Evolutionary conservation across 2,113 vertebrate genomes (phyloP), one percentile per base, ranked within the genome.

Genomic region (Nerophis lumbriciformis): DNA sequence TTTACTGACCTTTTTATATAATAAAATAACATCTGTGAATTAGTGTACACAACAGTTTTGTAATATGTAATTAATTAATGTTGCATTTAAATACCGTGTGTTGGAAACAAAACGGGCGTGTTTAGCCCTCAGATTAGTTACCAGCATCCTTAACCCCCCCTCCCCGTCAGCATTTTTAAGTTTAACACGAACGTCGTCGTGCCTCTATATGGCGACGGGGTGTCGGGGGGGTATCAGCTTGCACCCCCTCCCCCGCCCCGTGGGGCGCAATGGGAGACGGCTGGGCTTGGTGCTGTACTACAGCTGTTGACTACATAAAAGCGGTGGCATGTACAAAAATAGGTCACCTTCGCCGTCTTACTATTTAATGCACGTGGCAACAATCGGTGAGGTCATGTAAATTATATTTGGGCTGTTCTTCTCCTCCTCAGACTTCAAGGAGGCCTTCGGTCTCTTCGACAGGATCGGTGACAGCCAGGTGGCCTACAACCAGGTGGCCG

Each of bases 381-480:
- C 28, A 21, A 35, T 15, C 12, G 6, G 19, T 13, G 28, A 28
- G 28, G 13, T 21, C 21, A n/a, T 48, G 28, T 10, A n/a, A 10
- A 36, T n/a, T 8, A 3, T 10, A 5, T n/a, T 47, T 59, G 53
- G 28, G 1, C 1, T 6, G 60, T 48, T 59, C 19, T 16, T 42
- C 21, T 50, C 8, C 2, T 16, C 1, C 6, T 35, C 91, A 99
- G 97, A 99, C 69, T 99, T 97, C 93, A 99, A 98, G 90, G 97
- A 99, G 89, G 94, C 97, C 5, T 99, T 99, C 74, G 94, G 96
- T 86, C 95, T 99, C 83, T 99, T 96, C 64, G 97, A 99, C 92
- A 95, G 94, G 91, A 92, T 95, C 62, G 97, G 97, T 48, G 93
- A 99, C 71, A 77, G 35, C 89, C 96, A 97, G 88, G 93, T 99